phyloP scores from a whole-genome alignment of 2,797 vertebrate species.

The Parotocinclus haroldoi region DNA sequence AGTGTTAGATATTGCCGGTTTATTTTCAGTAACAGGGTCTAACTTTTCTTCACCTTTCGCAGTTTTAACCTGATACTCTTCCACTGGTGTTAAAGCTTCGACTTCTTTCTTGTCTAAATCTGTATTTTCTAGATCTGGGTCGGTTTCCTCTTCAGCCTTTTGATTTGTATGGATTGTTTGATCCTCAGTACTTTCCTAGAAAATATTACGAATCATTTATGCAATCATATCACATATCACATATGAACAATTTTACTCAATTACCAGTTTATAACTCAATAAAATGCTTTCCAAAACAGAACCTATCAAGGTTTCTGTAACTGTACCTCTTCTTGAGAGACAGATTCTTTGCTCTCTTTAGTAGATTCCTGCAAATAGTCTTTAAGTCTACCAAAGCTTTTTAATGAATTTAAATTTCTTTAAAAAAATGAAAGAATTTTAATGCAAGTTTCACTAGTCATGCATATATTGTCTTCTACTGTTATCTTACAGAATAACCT shows the following conservation, averaged over 20 bases:
- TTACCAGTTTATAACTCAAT: not conserved
- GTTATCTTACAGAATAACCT: no score
- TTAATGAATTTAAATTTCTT: no score
- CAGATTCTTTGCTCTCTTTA: conserved; percentile 40
- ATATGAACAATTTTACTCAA: no score
- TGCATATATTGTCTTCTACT: no score
- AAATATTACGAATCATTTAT: conserved; percentile 32
- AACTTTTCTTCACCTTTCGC: conserved; percentile 26
- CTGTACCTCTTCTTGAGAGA: conserved; percentile 41
- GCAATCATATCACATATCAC: no score
- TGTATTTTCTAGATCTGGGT: conserved; percentile 25
- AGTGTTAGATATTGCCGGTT: conserved; percentile 12
- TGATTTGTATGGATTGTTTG: conserved; percentile 21
- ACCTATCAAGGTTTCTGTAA: not conserved
- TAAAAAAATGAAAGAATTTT: no score
- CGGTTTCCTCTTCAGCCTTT: conserved; percentile 37
- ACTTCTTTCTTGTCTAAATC: conserved; percentile 33
- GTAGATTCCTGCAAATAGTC: conserved; percentile 46
- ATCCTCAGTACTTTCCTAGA: conserved; percentile 58
- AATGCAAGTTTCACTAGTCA: no score
- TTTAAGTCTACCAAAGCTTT: no score
- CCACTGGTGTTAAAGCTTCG: conserved; percentile 17
- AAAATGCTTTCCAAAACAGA: not conserved
- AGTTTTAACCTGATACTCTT: conserved; percentile 12
- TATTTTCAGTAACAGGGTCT: conserved; percentile 4